Percentiles rank a stretch among this genome's conserved stretches.
These are phyloP conservation scores for Octomys mimax DNA, from an alignment of 2,797 vertebrate genomes.

Conservation along the genomic window DNA sequence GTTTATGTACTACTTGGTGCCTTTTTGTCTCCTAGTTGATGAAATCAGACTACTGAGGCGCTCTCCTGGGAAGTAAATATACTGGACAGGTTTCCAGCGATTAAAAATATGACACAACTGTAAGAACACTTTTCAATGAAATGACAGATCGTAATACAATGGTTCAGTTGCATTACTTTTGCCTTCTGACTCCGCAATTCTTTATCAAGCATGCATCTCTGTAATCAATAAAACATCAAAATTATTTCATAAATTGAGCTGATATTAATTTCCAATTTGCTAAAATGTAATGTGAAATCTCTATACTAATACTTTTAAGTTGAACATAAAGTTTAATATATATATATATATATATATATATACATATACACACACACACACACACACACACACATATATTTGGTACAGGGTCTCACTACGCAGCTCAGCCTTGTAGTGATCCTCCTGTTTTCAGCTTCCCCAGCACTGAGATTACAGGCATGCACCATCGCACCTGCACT, in stretches of 20 bases:
- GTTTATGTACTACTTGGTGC: conserved; percentile 74
- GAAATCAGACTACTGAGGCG: conserved; percentile 81
- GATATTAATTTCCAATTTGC: conserved; percentile 62
- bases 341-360: too few relatives aligned
- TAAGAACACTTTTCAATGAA: conserved; percentile 79
- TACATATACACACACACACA: too few relatives aligned
- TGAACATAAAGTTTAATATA: background rate
- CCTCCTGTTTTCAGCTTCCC: too few relatives aligned
- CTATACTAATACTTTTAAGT: conserved; percentile 42
- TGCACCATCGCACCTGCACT: too few relatives aligned
- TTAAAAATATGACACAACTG: conserved; percentile 77
- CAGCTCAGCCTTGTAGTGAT: too few relatives aligned
- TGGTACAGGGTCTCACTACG: too few relatives aligned
- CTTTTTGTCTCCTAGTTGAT: conserved; percentile 84
- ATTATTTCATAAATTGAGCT: conserved; percentile 54
- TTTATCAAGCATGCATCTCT: conserved; percentile 47
- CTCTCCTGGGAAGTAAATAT: conserved; percentile 77
- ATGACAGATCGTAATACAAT: conserved; percentile 46
- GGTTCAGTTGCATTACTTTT: conserved; percentile 54
- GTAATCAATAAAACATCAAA: conserved; percentile 55
- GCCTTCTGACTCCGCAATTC: conserved; percentile 58
- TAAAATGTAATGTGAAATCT: conserved; percentile 59
- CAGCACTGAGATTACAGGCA: too few relatives aligned
- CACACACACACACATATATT: too few relatives aligned
- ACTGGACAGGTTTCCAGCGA: conserved; percentile 58